These are phyloP conservation scores for Lampropteryx suffumata DNA, from an alignment of 2,888 invertebrate genomes.

Conservation along the genomic window DNA sequence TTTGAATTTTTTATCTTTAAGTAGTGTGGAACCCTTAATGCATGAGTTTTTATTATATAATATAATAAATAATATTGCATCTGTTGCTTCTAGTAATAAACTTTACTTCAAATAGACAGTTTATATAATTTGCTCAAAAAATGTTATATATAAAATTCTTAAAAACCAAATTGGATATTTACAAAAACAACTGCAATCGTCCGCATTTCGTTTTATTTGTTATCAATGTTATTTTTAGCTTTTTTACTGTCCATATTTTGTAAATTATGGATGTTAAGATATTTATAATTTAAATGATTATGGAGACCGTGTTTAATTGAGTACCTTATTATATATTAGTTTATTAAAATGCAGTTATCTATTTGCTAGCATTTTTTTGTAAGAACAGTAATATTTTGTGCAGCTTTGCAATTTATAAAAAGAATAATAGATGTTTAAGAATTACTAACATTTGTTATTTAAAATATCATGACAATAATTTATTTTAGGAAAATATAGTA, in stretches of 20 bases:
- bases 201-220: conserved; percentile 13
- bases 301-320: not conserved
- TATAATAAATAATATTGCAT: too few species aligned
- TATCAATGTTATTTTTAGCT: conserved; percentile 30
- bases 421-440: not conserved
- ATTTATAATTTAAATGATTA: not conserved
- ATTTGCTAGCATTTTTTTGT: conserved; percentile 1
- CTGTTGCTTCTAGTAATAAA: not conserved
- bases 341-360: conserved; percentile 4
- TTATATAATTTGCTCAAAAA: conserved; percentile 17
- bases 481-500: conserved; percentile 32
- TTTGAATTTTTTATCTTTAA: too few species aligned
- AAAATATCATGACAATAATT: conserved; percentile 24
- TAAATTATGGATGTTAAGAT: conserved; percentile 16
- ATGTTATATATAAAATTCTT: conserved; percentile 9
- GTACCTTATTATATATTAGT: not conserved
- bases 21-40: not conserved
- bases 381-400: not conserved
- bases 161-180: not conserved
- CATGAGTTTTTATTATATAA: conserved; percentile 16
- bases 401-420: conserved; percentile 10
- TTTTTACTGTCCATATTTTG: conserved; percentile 28
- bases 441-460: too few species aligned
- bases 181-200: conserved; percentile 22
- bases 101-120: conserved; percentile 4